Evolutionary conservation across 1,140 invertebrate species (phyloP), one percentile per base, ranked within the genome.

Genomic region (Battus philenor): DNA sequence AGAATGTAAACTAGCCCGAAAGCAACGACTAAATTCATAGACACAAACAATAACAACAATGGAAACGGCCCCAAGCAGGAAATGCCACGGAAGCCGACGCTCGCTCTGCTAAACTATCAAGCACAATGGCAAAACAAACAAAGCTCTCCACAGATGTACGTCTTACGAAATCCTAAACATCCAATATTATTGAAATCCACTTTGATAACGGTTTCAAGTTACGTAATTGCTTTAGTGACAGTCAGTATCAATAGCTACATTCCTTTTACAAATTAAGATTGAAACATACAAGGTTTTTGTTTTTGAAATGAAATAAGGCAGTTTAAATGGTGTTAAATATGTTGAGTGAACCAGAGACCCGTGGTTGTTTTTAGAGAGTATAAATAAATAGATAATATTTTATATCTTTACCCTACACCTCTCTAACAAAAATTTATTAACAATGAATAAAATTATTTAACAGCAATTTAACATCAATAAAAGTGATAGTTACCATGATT

Each of bases 61-160:
- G 43, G 59, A 51, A 24, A 30, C 49, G 57, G 54, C 36, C 34
- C 43, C 31, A 27, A 26, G 47, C 68, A 75, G 77, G 77, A 81
- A 81, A 81, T 73, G 59, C 74, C 70, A 48, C 26, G 60, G 61
- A 65, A 68, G 59, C 68, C 64, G 64, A 64, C 54, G 55, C 44
- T 31, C 48, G 44, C 45, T 50, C 26, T 39, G 57, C 50, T 54
- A 50, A 62, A 59, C 67, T 60, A 67, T 67, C 69, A 60, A 66
- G 62, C 60, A 80, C 67, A 77, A 78, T 73, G 45, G 57, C 50
- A 46, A 52, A 59, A 63, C 56, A 61, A 68, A 73, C 69, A 77
- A 77, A 66, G 61, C 38, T 15, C n/a, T 13, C 22, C 38, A 15
- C 26, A 41, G 38, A 41, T 41, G 38, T 41, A 15, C 26, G 24